Conservation (phyloP, 2,797 vertebrate species). For the Zenarchopterus dispar region DNA sequence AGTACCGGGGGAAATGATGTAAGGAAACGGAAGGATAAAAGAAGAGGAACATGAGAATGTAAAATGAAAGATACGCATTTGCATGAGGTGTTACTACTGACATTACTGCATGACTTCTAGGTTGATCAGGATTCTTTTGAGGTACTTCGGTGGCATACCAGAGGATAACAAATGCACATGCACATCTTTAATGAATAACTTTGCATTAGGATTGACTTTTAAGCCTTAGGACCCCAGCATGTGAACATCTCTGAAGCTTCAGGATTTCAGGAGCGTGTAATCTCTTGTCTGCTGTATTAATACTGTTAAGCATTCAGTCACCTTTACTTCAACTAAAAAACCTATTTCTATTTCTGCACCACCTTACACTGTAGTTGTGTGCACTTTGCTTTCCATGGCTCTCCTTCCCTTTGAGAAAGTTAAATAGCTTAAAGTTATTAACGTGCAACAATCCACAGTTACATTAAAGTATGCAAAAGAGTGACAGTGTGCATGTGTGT, state of each 20-base stretch:
- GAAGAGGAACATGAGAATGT: not conserved
- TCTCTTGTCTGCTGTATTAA: constrained; percentile 23
- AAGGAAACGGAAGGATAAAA: constrained; percentile 15
- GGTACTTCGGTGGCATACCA: constrained; percentile 4
- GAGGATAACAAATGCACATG: not conserved
- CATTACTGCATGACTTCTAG: constrained; percentile 13
- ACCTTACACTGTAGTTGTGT: constrained; percentile 6
- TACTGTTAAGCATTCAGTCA: constrained; percentile 7
- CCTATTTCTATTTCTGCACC: constrained; percentile 13
- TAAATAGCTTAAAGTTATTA: constrained; percentile 37
- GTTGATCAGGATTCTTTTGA: constrained; percentile 26
- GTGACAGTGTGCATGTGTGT: constrained; percentile 19
- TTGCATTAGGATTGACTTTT: constrained; percentile 1
- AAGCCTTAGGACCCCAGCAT: not conserved
- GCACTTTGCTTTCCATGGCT: not conserved
- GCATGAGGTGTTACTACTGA: constrained; percentile 5
- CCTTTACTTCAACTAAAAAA: constrained; percentile 13
- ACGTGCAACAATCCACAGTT: constrained; percentile 32
- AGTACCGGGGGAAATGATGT: constrained; percentile 4
- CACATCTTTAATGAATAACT: not conserved
- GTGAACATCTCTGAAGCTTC: constrained; percentile 1
- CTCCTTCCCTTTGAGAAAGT: constrained; percentile 20
- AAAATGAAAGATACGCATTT: constrained; percentile 10
- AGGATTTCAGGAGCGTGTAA: constrained; percentile 10
- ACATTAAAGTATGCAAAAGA: constrained; percentile 20